Conservation (phyloP, 2,113 vertebrate species). For the Scytalopus superciliaris region DNA sequence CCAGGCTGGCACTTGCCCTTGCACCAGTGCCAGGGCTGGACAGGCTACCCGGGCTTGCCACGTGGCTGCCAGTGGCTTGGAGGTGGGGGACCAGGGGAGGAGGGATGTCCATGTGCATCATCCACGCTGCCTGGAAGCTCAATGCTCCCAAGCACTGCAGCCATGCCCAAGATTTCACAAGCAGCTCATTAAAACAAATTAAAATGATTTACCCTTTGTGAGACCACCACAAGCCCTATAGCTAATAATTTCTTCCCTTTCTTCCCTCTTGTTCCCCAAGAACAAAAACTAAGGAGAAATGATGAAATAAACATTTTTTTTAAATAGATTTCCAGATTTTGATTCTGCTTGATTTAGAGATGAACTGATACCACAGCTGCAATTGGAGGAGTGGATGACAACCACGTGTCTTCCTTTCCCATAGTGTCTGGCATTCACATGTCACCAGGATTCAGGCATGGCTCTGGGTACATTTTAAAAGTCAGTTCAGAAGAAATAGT, state of each 20-base stretch:
- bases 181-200: background rate
- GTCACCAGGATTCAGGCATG: background rate
- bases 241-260: background rate
- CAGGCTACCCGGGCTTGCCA: accelerated
- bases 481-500: background rate
- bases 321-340: background rate
- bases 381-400: background rate
- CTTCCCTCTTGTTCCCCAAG: background rate
- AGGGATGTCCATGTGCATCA: accelerated
- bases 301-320: background rate
- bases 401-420: background rate
- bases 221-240: background rate
- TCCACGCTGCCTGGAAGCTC: accelerated
- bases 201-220: background rate
- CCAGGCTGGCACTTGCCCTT: background rate
- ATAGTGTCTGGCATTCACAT: accelerated
- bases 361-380: background rate
- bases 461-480: background rate
- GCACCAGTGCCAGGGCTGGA: accelerated
- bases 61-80: accelerated
- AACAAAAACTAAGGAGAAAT: background rate
- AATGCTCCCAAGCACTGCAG: background rate
- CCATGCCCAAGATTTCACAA: background rate
- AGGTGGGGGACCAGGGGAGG: background rate
- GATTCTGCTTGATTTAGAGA: background rate